Evolutionary conservation across 2,113 vertebrate species (phyloP).

Genomic region (Sphaerodactylus townsendi): DNA sequence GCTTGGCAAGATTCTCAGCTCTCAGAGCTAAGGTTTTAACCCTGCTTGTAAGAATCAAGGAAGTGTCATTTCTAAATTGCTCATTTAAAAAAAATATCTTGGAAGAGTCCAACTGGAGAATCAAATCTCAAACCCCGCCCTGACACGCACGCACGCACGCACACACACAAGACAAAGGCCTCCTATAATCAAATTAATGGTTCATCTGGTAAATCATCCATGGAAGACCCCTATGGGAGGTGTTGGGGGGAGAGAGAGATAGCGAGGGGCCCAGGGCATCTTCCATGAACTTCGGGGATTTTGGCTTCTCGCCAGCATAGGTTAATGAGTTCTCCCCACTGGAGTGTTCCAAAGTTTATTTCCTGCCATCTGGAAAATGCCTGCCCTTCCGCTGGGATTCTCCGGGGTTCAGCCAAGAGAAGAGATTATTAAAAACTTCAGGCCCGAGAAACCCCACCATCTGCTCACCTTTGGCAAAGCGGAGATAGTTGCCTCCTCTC

Average conservation of each 20-base stretch:
- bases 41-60: neutral
- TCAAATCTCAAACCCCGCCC: neutral
- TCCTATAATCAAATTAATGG: conserved; percentile 23
- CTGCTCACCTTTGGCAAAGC: conserved; percentile 31
- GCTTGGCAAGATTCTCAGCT: neutral
- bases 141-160: no score
- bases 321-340: conserved; percentile 51
- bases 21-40: neutral
- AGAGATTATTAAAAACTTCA: conserved; percentile 42
- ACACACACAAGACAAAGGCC: conserved; percentile 40
- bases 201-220: neutral
- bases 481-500: neutral
- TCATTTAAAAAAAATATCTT: neutral
- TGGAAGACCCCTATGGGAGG: conserved; percentile 4
- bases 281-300: neutral
- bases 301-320: conserved; percentile 45
- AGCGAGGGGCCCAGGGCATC: neutral
- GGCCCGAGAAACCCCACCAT: conserved; percentile 9
- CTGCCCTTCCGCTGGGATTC: conserved; percentile 46
- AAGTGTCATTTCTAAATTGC: neutral
- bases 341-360: conserved; percentile 51
- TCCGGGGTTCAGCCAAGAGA: conserved; percentile 37
- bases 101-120: neutral
- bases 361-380: conserved; percentile 63
- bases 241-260: neutral